A percentile compares a stretch with the other conserved stretches of the same genome.
Evolutionary conservation across 30 jellyfish, hydroid and myxozoan genomes (phyloP).

Genomic region (Chironex yamaguchii): DNA sequence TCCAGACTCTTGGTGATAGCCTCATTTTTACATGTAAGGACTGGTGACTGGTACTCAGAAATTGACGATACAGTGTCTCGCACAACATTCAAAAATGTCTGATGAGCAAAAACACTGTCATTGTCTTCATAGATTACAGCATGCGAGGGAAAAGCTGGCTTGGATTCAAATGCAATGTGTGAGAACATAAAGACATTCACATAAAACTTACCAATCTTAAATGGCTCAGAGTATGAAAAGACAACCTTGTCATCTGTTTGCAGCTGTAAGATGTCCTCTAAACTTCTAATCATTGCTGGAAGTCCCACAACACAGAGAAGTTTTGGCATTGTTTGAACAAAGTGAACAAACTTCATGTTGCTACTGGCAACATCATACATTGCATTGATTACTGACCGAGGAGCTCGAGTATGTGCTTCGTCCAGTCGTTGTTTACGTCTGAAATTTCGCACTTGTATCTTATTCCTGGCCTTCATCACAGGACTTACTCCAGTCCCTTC

Average conservation of each 20-base stretch:
- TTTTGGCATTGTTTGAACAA: constrained; percentile 80
- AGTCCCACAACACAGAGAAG: constrained; percentile 78
- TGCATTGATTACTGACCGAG: background rate
- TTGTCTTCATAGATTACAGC: constrained; percentile 75
- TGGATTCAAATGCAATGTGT: constrained; percentile 79
- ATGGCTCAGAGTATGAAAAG: constrained; percentile 84
- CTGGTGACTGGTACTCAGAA: constrained; percentile 67
- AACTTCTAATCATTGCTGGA: constrained; percentile 54
- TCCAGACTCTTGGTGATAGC: constrained; percentile 48
- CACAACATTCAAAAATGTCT: constrained; percentile 63
- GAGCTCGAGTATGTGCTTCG: constrained; percentile 24
- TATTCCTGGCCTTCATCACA: constrained; percentile 87
- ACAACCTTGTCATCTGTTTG: constrained; percentile 72
- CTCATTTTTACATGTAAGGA: constrained; percentile 73
- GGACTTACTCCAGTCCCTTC: constrained; percentile 79
- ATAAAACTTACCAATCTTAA: constrained; percentile 77
- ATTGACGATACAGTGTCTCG: constrained; percentile 67
- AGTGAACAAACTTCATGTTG: constrained; percentile 41
- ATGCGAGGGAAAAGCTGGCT: constrained; percentile 83
- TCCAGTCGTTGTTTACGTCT: constrained; percentile 81
- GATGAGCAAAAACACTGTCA: constrained; percentile 54
- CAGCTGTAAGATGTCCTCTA: constrained; percentile 75
- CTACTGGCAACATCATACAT: background rate
- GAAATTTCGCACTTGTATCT: constrained; percentile 87
- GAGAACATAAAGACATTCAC: constrained; percentile 75